Evolutionary conservation across 64 coral and sea anemone species (phyloP), one percentile per base, ranked within the genome.

Genomic region (Catalaphyllia jardinei): DNA sequence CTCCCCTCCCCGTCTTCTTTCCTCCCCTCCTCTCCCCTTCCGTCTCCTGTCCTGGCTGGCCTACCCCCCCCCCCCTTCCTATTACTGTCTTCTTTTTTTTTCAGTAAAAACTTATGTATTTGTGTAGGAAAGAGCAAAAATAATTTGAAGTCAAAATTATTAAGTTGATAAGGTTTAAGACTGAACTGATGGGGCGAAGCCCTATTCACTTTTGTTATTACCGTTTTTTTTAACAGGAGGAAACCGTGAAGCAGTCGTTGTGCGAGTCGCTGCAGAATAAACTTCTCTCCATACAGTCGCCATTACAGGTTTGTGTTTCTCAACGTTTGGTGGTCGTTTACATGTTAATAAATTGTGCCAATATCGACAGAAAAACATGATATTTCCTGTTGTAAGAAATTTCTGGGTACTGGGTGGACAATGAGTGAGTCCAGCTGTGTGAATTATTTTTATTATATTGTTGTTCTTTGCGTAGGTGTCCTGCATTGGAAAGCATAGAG

Each of bases 181-280:
- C 39, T 46, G 5, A 46, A 46, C 2, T 4, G 39, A 5, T 46
- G 39, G 5, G 39, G 39, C 25, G 4, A 27, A 79, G 46, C 19
- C n/a, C 55, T 52, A 59, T 80, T 59, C 10, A 54, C 5, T 24
- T n/a, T 72, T 8, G 5, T 46, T 46, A 8, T 46, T 46, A 5
- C 6, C 39, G 39, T 86, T 51, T 60, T 77, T 4, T 17, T 88
- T 31, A 30, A 59, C 65, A 96, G 95, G 95, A 93, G 20, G 82
- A 87, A 10, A 27, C 50, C 30, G 77, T 77, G 39, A 96, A 93
- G 77, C 75, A 96, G 8, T 92, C 91, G 2, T 74, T 96, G 77
- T 96, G 95, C 33, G 86, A 86, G n/a, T 93, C 95, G 4, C 77
- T 96, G 67, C 95, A 91, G 11, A 96, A 90, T 52, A 96, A 91